Conservation (phyloP, 2,888 invertebrate species). For the Cacoxenus indagator region DNA sequence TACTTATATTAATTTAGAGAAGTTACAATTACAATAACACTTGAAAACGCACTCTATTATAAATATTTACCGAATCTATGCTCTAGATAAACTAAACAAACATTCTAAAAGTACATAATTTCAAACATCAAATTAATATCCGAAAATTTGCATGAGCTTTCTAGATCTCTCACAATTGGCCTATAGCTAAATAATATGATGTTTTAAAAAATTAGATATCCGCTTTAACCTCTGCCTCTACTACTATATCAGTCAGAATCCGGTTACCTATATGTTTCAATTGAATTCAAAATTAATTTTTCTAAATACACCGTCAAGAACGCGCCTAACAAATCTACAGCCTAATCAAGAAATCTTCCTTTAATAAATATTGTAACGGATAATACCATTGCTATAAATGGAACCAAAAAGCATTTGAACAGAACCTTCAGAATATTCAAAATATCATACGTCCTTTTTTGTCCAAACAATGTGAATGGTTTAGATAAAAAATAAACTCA, state of each 20-base stretch:
- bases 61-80: too few relatives aligned
- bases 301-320: not conserved
- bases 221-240: not conserved
- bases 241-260: not conserved
- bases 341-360: too few relatives aligned
- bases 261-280: not conserved
- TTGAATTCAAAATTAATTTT: not conserved
- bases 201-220: not conserved
- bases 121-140: too few relatives aligned
- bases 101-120: too few relatives aligned
- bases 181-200: too few relatives aligned
- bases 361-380: too few relatives aligned
- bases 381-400: not conserved
- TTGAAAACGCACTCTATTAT: too few relatives aligned
- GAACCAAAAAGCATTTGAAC: not conserved
- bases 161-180: too few relatives aligned
- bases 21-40: too few relatives aligned
- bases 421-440: not conserved
- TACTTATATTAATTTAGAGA: too few relatives aligned
- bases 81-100: too few relatives aligned
- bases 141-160: too few relatives aligned
- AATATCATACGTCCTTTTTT: not conserved
- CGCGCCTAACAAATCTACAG: not conserved
- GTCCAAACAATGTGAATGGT: not conserved
- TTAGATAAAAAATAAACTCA: not conserved